Base-by-base conservation (phyloP, 2,113 vertebrate species). In the Bombycilla garrulus region DNA sequence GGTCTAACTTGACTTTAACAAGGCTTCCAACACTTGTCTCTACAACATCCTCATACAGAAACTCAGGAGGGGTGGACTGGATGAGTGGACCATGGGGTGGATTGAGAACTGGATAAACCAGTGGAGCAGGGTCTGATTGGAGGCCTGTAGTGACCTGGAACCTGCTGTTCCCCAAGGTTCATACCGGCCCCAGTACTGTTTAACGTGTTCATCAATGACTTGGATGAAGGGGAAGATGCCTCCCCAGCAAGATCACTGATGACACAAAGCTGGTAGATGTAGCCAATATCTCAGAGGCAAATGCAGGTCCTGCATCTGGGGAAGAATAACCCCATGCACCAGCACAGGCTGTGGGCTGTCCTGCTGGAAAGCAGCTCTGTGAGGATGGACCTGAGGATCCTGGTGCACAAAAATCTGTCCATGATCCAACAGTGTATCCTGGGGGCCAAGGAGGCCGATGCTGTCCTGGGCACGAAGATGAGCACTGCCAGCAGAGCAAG, bases 101-200 rank as follows among this genome's bases (percentile, higher is more conserved):
- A 57, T 18, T 66, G 13, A 87, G 29, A 61, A 20, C 2, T 14
- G 38, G 15, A 19, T 53, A 5, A 67, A 69, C 20, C 13, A 48
- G 35, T 26, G 14, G 13, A 3, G 40, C n/a, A 35, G 29, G 1
- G n/a, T 56, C 1, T 2, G 1, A 3, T 7, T 70, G 31, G n/a
- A 56, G 40, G 9, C 0, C 42, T 56, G 35, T 22, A n/a, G n/a
- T n/a, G n/a, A n/a, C n/a, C n/a, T n/a, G n/a, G n/a, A n/a, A n/a
- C n/a, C 2, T 40, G 29, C 6, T 78, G 6, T 1, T 28, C 19
- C 25, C 40, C 16, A 71, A 26, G 31, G 25, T 42, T 48, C 25
- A 15, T 31, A 54, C 14, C 18, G 40, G 13, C 9, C 16, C 21
- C 48, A 48, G 35, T 35, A 26, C 1, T 26, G 25, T 48, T 78